Percentiles rank a stretch among this genome's conserved stretches.
phyloP scores from a whole-genome alignment of 1,140 invertebrate species.

The Oedothorax gibbosus region DNA sequence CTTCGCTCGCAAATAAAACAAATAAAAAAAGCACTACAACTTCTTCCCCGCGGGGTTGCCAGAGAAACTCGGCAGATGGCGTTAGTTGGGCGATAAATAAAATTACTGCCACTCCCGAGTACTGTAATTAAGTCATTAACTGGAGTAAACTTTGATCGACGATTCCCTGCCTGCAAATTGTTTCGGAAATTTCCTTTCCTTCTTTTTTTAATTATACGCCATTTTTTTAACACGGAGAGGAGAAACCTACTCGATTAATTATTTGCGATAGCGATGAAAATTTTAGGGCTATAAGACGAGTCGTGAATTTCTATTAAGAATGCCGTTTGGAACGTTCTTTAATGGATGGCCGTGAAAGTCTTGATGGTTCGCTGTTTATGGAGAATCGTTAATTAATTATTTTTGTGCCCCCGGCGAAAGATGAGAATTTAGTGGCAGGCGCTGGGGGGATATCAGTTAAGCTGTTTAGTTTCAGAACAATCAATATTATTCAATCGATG shows the following conservation, averaged over 20 bases:
- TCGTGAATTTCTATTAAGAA: slow-evolving; percentile 57
- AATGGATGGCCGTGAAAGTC: slow-evolving; percentile 15
- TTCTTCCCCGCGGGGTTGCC: slow-evolving; percentile 30
- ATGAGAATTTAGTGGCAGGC: too few species aligned
- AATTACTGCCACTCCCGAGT: slow-evolving; percentile 46
- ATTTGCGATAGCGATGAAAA: slow-evolving; percentile 54
- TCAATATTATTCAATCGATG: too few species aligned
- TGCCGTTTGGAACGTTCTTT: slow-evolving; percentile 17
- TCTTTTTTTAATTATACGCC: not conserved
- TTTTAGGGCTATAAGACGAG: slow-evolving; percentile 39
- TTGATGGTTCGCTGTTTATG: slow-evolving; percentile 2
- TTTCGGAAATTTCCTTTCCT: slow-evolving; percentile 41
- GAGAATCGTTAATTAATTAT: slow-evolving; percentile 32
- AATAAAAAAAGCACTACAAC: slow-evolving; percentile 33
- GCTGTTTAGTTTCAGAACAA: too few species aligned
- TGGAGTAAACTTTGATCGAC: slow-evolving; percentile 56
- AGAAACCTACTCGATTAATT: slow-evolving; percentile 49
- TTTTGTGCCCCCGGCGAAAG: not conserved
- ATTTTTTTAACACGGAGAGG: slow-evolving; percentile 13
- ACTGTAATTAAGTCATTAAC: slow-evolving; percentile 59
- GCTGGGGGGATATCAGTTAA: too few species aligned
- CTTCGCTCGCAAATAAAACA: slow-evolving; percentile 1
- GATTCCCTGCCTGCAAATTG: slow-evolving; percentile 46
- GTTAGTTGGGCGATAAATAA: slow-evolving; percentile 52
- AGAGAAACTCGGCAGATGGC: slow-evolving; percentile 50